Conservation (phyloP, 2,113 vertebrate genomes). For the Lanius ludovicianus region DNA sequence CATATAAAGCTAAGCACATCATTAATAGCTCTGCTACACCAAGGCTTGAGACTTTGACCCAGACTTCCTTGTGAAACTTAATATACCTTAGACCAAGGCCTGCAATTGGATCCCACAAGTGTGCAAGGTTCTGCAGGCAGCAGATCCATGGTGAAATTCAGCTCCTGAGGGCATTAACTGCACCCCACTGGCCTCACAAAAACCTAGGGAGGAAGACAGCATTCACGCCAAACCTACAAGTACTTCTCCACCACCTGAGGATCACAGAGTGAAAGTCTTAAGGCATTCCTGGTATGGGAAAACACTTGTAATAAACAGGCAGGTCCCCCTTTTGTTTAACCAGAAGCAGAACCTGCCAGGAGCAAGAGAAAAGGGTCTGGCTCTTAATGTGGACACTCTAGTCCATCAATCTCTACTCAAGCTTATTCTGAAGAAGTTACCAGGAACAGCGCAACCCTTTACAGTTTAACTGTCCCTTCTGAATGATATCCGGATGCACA, state of each 20-base stretch:
- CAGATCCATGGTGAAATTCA: background rate
- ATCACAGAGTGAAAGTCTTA: background rate
- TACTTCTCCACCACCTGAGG: background rate
- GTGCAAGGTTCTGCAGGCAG: background rate
- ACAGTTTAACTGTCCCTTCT: background rate
- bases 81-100: background rate
- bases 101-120: background rate
- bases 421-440: background rate
- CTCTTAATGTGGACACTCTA: rapidly evolving
- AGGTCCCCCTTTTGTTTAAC: background rate
- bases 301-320: background rate
- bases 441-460: background rate
- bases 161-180: background rate
- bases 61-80: background rate
- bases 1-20: background rate
- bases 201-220: background rate
- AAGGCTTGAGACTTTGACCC: background rate
- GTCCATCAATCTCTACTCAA: background rate
- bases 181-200: background rate
- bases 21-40: background rate
- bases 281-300: background rate
- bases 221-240: background rate
- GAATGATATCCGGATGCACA: background rate
- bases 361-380: background rate
- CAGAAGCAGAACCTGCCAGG: background rate